Evolutionary conservation across 1,140 invertebrate species (phyloP), one percentile per base, ranked within the genome.

Genomic region (Diprion similis): DNA sequence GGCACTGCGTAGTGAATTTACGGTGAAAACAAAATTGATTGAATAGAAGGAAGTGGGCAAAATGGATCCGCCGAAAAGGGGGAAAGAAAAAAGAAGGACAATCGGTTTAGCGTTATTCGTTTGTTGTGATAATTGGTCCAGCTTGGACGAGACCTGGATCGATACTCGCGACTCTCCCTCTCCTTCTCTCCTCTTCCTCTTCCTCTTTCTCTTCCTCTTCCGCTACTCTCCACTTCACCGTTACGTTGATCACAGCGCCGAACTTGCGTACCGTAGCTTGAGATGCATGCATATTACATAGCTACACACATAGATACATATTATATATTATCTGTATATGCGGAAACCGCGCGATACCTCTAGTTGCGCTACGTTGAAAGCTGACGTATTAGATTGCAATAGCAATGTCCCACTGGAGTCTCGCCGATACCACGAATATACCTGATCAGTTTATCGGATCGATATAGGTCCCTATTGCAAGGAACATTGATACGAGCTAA

Each of bases 21-120:
- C 24, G 24, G 24, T 37, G 24, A 37, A 37, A 37, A 37, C 24
- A 37, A 37, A 37, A 37, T 37, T 37, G 24, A 37, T 37, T 3
- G 24, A 37, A 37, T 6, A 37, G 24, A 37, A 37, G 24, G 24
- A 6, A 37, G 0, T 37, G 24, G 24, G 24, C 24, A 37, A 37
- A 37, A 37, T 6, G 24, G 24, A 37, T 3, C 24, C 6, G 6
- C 1, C 24, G 24, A 37, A 1, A 37, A 37, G 24, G 24, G 24
- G 24, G 24, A 37, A 37, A 37, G 24, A 59, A 59, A 59, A 59
- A 59, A 4, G 11, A 59, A 59, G 9, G 9, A 6, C 9, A 59
- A 59, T 59, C 51, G 51, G 51, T 59, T 59, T 59, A 59, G 24
- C 24, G 51, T 59, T 59, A 59, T 17, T 59, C 51, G 51, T 59